phyloP scores from a whole-genome alignment of 2,797 vertebrate genomes.

The Spheniscus humboldti region DNA sequence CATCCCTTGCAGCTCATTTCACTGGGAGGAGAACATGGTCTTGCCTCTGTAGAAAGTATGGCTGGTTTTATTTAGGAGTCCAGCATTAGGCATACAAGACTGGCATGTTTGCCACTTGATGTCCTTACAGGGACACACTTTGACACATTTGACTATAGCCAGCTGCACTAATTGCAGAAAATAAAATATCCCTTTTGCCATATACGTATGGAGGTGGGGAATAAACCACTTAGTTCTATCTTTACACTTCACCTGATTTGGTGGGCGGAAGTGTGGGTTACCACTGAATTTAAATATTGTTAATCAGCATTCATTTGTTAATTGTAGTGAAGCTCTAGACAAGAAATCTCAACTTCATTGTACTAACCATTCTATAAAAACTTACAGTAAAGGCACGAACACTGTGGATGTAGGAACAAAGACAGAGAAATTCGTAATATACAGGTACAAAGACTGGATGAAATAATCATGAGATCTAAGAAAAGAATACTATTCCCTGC shows the following conservation, averaged over 20 bases:
- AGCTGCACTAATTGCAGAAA: not conserved
- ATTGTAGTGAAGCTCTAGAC: not conserved
- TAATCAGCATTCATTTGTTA: not conserved
- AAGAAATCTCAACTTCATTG: not conserved
- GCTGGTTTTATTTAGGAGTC: not conserved
- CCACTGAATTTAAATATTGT: not conserved
- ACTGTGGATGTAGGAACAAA: not conserved
- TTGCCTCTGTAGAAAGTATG: not conserved
- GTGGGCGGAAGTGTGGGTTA: not conserved
- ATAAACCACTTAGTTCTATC: not conserved
- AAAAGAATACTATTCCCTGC: not conserved
- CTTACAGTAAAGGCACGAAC: not conserved
- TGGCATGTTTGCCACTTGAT: not conserved
- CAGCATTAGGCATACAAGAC: not conserved
- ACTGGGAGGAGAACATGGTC: not conserved
- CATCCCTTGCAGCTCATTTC: not conserved
- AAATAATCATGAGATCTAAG: not conserved
- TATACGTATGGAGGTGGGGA: not conserved
- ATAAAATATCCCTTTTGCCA: not conserved
- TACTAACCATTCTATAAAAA: not conserved
- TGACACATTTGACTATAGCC: not conserved
- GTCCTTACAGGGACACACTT: not conserved
- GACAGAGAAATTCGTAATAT: not conserved
- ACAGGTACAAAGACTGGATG: not conserved
- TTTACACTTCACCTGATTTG: not conserved